phyloP scores from a whole-genome alignment of 2,888 invertebrate species.

The Tridacna gigas region DNA sequence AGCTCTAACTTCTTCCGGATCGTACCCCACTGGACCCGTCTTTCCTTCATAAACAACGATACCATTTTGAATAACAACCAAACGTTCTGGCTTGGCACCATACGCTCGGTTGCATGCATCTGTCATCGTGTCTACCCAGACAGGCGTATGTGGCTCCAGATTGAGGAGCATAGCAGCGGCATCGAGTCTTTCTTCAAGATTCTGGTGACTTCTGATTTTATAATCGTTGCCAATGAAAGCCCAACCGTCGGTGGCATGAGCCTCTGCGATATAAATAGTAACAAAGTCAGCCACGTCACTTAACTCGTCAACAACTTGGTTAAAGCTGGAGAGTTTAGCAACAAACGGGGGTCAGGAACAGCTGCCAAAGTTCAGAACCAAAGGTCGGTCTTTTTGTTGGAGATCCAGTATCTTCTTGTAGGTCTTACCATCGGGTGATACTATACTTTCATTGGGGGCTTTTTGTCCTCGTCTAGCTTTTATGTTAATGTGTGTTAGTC shows the following conservation, averaged over 20 bases:
- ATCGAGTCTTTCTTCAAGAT: constrained; percentile 12
- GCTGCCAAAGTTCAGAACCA: constrained; percentile 24
- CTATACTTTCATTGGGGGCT: constrained; percentile 9
- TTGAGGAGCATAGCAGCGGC: constrained; percentile 20
- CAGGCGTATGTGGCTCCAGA: not conserved
- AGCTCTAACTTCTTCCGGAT: constrained; percentile 8
- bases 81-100: constrained; percentile 12
- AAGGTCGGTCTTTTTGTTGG: constrained; percentile 14
- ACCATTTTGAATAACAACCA: constrained; percentile 6
- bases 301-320: constrained; percentile 21
- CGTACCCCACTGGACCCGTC: constrained; percentile 1
- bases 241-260: constrained; percentile 14
- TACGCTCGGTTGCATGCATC: constrained; percentile 14
- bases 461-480: not conserved
- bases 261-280: constrained; percentile 19
- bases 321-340: constrained; percentile 25
- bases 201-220: not conserved
- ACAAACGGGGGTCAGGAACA: constrained; percentile 24
- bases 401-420: constrained; percentile 13
- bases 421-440: constrained; percentile 16
- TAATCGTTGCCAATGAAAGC: not conserved
- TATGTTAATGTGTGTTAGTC: not conserved
- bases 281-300: constrained; percentile 22
- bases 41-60: constrained; percentile 14
- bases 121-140: constrained; percentile 22